Evolutionary conservation across 2,113 vertebrate genomes (phyloP).

Genomic region (Pongo abelii): DNA sequence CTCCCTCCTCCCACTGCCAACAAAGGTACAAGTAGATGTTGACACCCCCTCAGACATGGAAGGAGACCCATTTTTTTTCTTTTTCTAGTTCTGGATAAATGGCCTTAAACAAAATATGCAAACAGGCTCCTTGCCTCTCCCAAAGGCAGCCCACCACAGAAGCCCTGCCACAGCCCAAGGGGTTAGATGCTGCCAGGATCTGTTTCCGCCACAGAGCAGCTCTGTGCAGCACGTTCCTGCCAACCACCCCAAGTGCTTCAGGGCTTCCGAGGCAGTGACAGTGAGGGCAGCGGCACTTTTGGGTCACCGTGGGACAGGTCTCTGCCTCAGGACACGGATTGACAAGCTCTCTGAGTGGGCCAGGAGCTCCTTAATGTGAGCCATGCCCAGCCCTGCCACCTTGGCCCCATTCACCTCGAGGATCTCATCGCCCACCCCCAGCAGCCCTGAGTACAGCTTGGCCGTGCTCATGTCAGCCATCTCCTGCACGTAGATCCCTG

Average conservation of each 20-base stretch:
- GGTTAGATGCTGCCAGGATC: not conserved
- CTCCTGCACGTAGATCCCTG: slow-evolving; percentile 95
- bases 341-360: slow-evolving; percentile 85
- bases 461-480: slow-evolving; percentile 87
- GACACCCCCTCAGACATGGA: not conserved
- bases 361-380: slow-evolving; percentile 89
- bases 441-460: slow-evolving; percentile 92
- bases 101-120: not conserved
- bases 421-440: slow-evolving; percentile 94
- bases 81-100: not conserved
- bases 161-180: not conserved
- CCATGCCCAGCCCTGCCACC: slow-evolving; percentile 89
- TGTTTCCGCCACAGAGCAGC: not conserved
- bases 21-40: not conserved
- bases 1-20: not conserved
- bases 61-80: not conserved
- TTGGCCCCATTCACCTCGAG: slow-evolving; percentile 93
- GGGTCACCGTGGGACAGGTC: slow-evolving; percentile 84
- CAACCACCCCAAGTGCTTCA: accelerated
- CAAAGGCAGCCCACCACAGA: not conserved
- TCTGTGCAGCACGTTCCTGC: not conserved
- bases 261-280: not conserved
- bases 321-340: slow-evolving; percentile 89
- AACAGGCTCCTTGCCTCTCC: not conserved
- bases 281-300: not conserved